A percentile compares a stretch with the other conserved stretches of the same genome.
Conservation (phyloP, 2,888 invertebrate species). For the Pterobdella sp. region DNA sequence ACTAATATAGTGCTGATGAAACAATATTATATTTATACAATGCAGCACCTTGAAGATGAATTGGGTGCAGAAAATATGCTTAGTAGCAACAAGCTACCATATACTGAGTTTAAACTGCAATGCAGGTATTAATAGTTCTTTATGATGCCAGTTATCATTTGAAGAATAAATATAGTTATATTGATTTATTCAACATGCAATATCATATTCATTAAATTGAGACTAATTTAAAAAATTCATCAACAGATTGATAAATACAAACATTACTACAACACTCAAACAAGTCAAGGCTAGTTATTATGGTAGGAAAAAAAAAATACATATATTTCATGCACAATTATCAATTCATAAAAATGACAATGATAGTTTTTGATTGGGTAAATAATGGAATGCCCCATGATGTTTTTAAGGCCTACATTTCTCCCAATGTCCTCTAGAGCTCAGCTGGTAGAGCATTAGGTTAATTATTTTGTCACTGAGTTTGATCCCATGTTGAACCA, state of each 20-base stretch:
- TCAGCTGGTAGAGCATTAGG: no score
- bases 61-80: conserved; percentile 19
- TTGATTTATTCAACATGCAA: conserved; percentile 7
- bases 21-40: neutral
- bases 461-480: no score
- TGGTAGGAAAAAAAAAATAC: no score
- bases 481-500: no score
- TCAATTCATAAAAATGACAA: no score
- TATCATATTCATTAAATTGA: conserved; percentile 4
- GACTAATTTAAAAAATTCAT: neutral
- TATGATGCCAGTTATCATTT: conserved; percentile 17
- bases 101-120: conserved; percentile 7
- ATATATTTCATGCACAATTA: no score
- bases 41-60: conserved; percentile 16
- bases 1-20: neutral
- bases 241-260: conserved; percentile 51
- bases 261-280: conserved; percentile 58
- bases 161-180: conserved; percentile 8
- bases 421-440: no score
- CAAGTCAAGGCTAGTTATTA: conserved; percentile 49
- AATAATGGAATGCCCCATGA: no score
- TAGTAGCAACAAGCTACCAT: conserved; percentile 11
- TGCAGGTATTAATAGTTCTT: conserved; percentile 14
- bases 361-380: no score
- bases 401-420: no score